Conservation (phyloP, 2,113 vertebrate genomes). For the Pseudorhombus dupliciocellatus region DNA sequence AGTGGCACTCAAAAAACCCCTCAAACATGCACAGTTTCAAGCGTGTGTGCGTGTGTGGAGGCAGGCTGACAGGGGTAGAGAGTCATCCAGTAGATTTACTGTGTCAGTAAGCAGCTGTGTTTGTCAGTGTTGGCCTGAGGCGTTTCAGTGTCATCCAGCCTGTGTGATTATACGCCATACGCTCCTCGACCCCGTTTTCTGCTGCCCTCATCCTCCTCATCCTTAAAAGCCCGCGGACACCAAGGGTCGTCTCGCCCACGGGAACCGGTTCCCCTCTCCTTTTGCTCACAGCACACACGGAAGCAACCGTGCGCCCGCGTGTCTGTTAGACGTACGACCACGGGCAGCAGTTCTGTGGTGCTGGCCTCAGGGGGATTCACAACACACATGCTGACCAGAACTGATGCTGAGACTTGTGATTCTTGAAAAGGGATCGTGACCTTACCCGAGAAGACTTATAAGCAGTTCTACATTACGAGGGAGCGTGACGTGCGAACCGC, state of each 20-base stretch:
- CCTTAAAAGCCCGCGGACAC: conserved; percentile 22
- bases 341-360: not conserved
- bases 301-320: not conserved
- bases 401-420: conserved; percentile 23
- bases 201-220: conserved; percentile 13
- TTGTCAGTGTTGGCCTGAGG: conserved; percentile 67
- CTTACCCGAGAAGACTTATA: conserved; percentile 31
- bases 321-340: not conserved
- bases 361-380: not conserved
- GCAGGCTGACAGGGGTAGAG: conserved; percentile 57
- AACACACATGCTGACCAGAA: not conserved
- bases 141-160: conserved; percentile 63
- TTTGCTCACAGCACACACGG: conserved; percentile 2
- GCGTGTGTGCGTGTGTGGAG: conserved; percentile 26
- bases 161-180: conserved; percentile 56
- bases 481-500: conserved; percentile 20
- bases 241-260: not conserved
- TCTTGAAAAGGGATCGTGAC: conserved; percentile 33
- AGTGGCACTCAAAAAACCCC: conserved; percentile 64
- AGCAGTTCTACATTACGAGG: not conserved
- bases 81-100: conserved; percentile 74
- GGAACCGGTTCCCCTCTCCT: not conserved
- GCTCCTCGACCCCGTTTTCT: conserved; percentile 35
- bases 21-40: conserved; percentile 60
- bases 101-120: conserved; percentile 78